Evolutionary conservation across 2,888 invertebrate genomes (phyloP), one percentile per base, ranked within the genome.

Genomic region (Bombylius discolor): DNA sequence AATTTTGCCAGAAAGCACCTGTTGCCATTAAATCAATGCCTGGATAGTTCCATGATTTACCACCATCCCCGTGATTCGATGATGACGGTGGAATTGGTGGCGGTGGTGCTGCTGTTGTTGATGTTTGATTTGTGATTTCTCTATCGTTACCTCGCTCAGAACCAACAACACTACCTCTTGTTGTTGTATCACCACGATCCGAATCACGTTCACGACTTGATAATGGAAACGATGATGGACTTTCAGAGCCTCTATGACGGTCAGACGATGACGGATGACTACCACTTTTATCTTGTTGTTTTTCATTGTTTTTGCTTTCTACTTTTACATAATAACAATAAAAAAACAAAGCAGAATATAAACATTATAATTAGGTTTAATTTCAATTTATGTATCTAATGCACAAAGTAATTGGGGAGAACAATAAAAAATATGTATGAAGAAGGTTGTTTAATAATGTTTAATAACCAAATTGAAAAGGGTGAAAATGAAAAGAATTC

Each of bases 1-100:
- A 91, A 73, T 90, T 91, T 72, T 90, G 90, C 90, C 90, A 91
- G 76, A 91, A 90, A 48, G 89, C 89, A 46, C 89, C 89, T 55
- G 85, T 85, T 66, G 87, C 85, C 81, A 91, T 89, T 72, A 90
- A 82, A 76, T 90, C 90, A 62, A 85, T 77, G 54, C 84, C 83
- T 44, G 82, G 72, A 73, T 84, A 85, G 64, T 82, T 82, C 85
- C 85, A 85, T 48, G 77, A 77, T 65, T 81, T 81, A 47, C 77
- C 77, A 47, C 64, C 68, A 69, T 8, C n/a, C 57, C 68, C 69
- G 49, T 69, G 67, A 59, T 72, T 71, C 47, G 71, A 65, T 60
- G 74, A 73, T 53, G 75, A 75, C 52, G 74, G 73, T n/a, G 73
- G 72, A 59, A 71, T 70, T 62, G 70, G 62, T 60, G 69, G 65